phyloP scores from a whole-genome alignment of 2,888 invertebrate species.

The Morinoia aosen region DNA sequence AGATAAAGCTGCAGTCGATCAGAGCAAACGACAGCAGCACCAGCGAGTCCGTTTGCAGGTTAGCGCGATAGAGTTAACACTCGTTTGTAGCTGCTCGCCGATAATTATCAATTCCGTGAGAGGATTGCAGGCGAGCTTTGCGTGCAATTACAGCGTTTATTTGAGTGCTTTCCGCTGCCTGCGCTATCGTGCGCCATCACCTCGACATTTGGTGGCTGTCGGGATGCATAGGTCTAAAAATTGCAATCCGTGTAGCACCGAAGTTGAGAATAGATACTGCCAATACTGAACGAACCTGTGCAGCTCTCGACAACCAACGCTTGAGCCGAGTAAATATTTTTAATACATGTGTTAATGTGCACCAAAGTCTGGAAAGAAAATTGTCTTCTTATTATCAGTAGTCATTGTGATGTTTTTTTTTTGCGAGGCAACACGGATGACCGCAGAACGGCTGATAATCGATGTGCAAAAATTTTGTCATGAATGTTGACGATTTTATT shows the following conservation, averaged over 20 bases:
- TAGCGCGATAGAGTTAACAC: constrained; percentile 12
- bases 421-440: no score
- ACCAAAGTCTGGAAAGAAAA: no score
- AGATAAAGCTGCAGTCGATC: neutral
- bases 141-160: constrained; percentile 17
- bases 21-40: neutral
- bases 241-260: neutral
- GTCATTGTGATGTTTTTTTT: no score
- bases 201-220: neutral
- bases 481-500: no score
- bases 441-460: no score
- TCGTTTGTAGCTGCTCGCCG: neutral
- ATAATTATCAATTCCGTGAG: constrained; percentile 12
- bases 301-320: no score
- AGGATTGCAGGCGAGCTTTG: constrained; percentile 1
- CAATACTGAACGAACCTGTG: neutral
- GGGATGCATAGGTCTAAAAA: neutral
- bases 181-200: constrained; percentile 10
- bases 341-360: no score
- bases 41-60: neutral
- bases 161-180: constrained; percentile 1
- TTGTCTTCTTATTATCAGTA: no score
- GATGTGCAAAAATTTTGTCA: no score
- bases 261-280: neutral
- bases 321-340: no score